phyloP scores from a whole-genome alignment of 2,797 vertebrate genomes.

The Platyrinchus mystaceus region DNA sequence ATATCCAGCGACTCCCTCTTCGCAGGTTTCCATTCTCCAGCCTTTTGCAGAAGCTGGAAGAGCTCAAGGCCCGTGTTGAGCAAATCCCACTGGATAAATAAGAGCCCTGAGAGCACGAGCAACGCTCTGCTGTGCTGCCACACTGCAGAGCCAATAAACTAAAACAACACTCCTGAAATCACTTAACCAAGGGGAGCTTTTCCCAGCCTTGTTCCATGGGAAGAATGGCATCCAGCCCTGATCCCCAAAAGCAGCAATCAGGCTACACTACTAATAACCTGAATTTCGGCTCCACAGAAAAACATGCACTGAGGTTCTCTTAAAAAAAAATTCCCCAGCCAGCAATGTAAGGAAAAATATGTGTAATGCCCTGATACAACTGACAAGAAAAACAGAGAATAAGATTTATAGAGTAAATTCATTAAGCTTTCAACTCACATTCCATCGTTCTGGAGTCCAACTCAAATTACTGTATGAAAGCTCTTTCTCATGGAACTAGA shows the following conservation, averaged over 20 bases:
- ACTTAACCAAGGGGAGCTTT: slow-evolving; percentile 44
- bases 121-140: not conserved
- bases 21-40: not conserved
- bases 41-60: not conserved
- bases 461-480: slow-evolving; percentile 68
- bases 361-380: slow-evolving; percentile 62
- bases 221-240: slow-evolving; percentile 32
- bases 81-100: slow-evolving; percentile 31
- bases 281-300: not conserved
- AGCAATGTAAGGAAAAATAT: slow-evolving; percentile 56
- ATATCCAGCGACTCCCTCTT: not conserved
- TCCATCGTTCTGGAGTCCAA: slow-evolving; percentile 63
- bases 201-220: slow-evolving; percentile 36
- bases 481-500: slow-evolving; percentile 69
- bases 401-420: slow-evolving; percentile 71
- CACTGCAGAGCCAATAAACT: slow-evolving; percentile 49
- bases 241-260: slow-evolving; percentile 33
- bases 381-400: slow-evolving; percentile 67
- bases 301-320: slow-evolving; percentile 32
- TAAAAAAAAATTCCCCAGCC: slow-evolving; percentile 56
- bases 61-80: not conserved
- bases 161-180: slow-evolving; percentile 45
- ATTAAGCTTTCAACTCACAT: slow-evolving; percentile 65
- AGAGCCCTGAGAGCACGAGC: slow-evolving; percentile 3
- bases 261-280: slow-evolving; percentile 11